phyloP scores from a whole-genome alignment of 1,140 invertebrate species.

The Apocrypta bakeri region DNA sequence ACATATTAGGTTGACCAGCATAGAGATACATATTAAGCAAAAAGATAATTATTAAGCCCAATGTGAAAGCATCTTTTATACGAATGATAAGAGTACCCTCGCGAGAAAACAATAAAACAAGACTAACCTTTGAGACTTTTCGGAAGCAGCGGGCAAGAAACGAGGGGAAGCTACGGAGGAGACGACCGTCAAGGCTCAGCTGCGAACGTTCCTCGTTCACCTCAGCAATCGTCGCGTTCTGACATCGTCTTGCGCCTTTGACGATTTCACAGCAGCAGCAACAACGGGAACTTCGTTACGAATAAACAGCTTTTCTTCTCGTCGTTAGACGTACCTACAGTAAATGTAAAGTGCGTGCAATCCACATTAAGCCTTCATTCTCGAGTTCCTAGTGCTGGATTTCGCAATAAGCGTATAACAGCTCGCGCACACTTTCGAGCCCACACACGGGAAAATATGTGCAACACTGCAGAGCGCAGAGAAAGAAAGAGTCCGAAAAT shows the following conservation, averaged over 20 bases:
- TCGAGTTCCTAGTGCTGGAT: neutral
- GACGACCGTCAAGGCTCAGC: neutral
- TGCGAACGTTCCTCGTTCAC: neutral
- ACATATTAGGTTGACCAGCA: neutral
- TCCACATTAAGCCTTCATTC: neutral
- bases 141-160: slow-evolving; percentile 44
- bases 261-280: neutral
- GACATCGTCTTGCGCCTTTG: slow-evolving; percentile 14
- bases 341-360: neutral
- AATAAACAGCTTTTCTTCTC: neutral
- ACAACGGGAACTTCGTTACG: too few relatives aligned
- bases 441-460: neutral
- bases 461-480: neutral
- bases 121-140: slow-evolving; percentile 54
- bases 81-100: neutral
- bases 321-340: neutral
- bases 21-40: slow-evolving; percentile 27
- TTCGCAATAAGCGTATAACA: neutral
- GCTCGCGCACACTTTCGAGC: neutral
- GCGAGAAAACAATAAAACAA: neutral
- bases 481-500: neutral
- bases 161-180: slow-evolving; percentile 15
- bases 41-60: slow-evolving; percentile 43
- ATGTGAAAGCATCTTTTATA: slow-evolving; percentile 29
- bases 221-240: slow-evolving; percentile 15